phyloP scores from a whole-genome alignment of 2,888 invertebrate genomes.

The Drosophila formosana region DNA sequence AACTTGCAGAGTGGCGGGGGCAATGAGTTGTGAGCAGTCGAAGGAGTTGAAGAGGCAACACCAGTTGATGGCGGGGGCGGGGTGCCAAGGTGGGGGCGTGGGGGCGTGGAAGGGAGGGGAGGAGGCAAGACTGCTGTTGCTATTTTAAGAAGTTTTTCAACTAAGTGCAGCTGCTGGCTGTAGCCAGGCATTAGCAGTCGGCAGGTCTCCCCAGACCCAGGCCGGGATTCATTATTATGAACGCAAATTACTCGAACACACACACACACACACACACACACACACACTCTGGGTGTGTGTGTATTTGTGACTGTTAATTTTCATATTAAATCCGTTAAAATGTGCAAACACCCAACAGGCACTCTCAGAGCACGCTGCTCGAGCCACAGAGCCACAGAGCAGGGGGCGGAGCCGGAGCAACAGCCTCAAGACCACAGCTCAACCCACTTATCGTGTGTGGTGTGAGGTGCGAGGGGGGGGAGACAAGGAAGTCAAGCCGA shows the following conservation, averaged over 20 bases:
- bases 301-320: constrained; percentile 67
- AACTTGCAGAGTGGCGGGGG: constrained; percentile 47
- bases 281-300: constrained; percentile 30
- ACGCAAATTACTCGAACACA: constrained; percentile 63
- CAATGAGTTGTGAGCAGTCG: constrained; percentile 13
- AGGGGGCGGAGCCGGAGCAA: background rate
- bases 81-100: background rate
- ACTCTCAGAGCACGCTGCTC: constrained; percentile 37
- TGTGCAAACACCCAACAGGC: constrained; percentile 77
- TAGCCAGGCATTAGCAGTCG: constrained; percentile 13
- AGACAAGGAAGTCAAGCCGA: constrained; percentile 43
- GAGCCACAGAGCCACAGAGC: too few species aligned
- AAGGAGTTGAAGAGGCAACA: background rate
- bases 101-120: background rate
- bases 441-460: background rate
- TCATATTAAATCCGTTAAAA: constrained; percentile 80
- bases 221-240: constrained; percentile 71
- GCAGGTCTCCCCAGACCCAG: constrained; percentile 19
- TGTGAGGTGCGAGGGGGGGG: constrained; percentile 8
- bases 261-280: constrained; percentile 33
- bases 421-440: constrained; percentile 19
- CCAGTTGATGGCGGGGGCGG: background rate
- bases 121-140: constrained; percentile 41
- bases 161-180: constrained; percentile 72
- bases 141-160: constrained; percentile 74